A percentile compares a stretch with the other conserved stretches of the same genome.
phyloP scores from a whole-genome alignment of 2,113 vertebrate genomes.

The Myotis yumanensis region DNA sequence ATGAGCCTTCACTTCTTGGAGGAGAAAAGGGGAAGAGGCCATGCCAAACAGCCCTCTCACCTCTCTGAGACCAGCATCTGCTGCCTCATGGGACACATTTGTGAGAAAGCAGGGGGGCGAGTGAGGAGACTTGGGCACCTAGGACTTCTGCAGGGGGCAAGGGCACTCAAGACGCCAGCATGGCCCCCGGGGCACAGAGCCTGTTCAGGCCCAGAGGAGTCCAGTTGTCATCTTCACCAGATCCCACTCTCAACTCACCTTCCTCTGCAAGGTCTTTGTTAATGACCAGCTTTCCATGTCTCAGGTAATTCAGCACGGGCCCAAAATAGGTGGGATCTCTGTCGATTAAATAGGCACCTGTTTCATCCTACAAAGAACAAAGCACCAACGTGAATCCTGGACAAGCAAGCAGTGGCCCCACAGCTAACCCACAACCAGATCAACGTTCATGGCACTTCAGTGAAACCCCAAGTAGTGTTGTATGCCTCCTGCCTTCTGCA shows the following conservation, averaged over 20 bases:
- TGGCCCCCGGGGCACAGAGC: neutral
- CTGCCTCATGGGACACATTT: neutral
- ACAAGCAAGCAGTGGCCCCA: accelerated
- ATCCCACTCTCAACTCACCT: constrained; percentile 84
- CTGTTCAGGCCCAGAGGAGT: neutral
- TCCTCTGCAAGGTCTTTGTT: constrained; percentile 98
- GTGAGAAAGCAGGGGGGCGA: neutral
- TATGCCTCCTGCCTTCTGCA: neutral
- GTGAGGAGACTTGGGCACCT: neutral
- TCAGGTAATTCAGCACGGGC: constrained; percentile 97
- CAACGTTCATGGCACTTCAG: accelerated
- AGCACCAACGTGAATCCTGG: neutral
- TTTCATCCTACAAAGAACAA: constrained; percentile 90
- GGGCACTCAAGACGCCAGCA: neutral
- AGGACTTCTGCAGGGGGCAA: neutral
- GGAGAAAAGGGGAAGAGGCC: neutral
- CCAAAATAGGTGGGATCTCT: constrained; percentile 98
- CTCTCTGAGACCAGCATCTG: neutral
- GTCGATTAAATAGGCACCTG: constrained; percentile 98
- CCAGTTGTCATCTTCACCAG: neutral
- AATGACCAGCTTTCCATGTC: constrained; percentile 98
- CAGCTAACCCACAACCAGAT: neutral
- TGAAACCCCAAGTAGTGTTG: neutral
- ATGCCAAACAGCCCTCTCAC: too few relatives aligned
- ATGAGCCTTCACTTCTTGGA: neutral